These are phyloP conservation scores for Botia almorhae DNA, from an alignment of 2,797 vertebrate genomes.

Conservation along the genomic window DNA sequence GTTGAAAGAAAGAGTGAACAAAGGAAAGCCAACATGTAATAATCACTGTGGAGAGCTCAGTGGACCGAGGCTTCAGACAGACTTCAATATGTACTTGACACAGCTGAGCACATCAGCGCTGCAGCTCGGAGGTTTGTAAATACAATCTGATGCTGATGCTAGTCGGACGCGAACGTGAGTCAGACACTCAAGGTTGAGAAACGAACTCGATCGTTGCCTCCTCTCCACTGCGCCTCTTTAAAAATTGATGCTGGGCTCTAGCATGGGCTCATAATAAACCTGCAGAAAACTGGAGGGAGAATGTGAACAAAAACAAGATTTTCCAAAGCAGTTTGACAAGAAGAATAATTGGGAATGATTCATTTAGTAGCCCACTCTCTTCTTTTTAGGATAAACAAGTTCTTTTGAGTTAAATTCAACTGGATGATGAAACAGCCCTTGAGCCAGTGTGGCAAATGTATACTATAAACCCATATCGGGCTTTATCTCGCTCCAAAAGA, in stretches of 20 bases:
- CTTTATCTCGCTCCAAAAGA: constrained; percentile 13
- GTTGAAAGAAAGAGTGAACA: neutral
- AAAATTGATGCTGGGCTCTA: constrained; percentile 39
- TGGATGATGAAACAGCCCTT: constrained; percentile 32
- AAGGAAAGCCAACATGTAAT: constrained; percentile 1
- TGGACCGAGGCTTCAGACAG: constrained; percentile 41
- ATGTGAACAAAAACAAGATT: constrained; percentile 17
- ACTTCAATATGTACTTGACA: constrained; percentile 41
- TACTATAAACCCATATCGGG: constrained; percentile 34
- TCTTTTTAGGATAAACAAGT: constrained; percentile 13
- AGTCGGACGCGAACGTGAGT: constrained; percentile 31
- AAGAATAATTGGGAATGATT: constrained; percentile 19
- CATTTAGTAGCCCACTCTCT: constrained; percentile 8
- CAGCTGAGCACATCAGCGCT: neutral
- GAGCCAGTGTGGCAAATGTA: constrained; percentile 33
- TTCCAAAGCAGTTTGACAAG: constrained; percentile 26
- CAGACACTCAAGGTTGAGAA: constrained; percentile 37
- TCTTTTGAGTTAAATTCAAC: constrained; percentile 1
- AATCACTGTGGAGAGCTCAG: neutral
- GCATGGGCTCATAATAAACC: constrained; percentile 13
- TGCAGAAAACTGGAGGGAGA: constrained; percentile 7
- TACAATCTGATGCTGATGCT: constrained; percentile 35
- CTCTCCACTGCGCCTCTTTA: constrained; percentile 23
- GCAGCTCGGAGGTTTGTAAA: constrained; percentile 22
- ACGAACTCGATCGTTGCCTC: constrained; percentile 23